Evolutionary conservation across 2,113 vertebrate species (phyloP), one percentile per base, ranked within the genome.

Genomic region (Burhinus oedicnemus): DNA sequence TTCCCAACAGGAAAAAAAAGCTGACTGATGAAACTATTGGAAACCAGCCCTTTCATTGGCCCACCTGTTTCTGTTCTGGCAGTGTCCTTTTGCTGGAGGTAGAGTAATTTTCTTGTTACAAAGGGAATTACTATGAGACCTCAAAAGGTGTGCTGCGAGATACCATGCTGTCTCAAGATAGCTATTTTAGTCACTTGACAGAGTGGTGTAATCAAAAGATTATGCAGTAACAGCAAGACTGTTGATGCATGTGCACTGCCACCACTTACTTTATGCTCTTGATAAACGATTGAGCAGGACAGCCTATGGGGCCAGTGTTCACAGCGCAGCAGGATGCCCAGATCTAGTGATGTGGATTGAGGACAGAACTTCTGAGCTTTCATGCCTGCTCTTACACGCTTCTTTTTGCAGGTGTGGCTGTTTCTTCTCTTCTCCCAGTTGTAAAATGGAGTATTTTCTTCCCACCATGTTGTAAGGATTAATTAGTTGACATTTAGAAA

Each of bases 141-240:
- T 74, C 89, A 85, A 8, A 91, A 94, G 70, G 51, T 77, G 83
- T 93, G 62, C 66, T 94, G 71, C 60, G 76, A 86, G 94, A 70
- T 70, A 94, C 70, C 84, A n/a, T 69, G 78, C 93, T 95, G 87
- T 80, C 84, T 95, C 87, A n/a, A 96, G 94, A 80, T 77, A 96
- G 89, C 91, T 94, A 26, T 94, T 98, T 94, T 77, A 68, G 91
- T 91, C 83, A 45, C 82, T 64, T 79, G 83, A 65, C 85, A 75
- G 92, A 86, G 49, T 90, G 62, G 42, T 70, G 72, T 91, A 95
- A 96, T 94, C 95, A 55, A 93, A 96, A 95, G 86, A 95, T 93
- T 74, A 87, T 88, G 91, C 87, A 85, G 84, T 90, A 95, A 74
- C 93, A 97, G 91, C 78, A 40, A 85, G 94, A 66, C 52, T 87